phyloP scores from a whole-genome alignment of 2,797 vertebrate genomes.

The Pseudopleuronectes americanus region DNA sequence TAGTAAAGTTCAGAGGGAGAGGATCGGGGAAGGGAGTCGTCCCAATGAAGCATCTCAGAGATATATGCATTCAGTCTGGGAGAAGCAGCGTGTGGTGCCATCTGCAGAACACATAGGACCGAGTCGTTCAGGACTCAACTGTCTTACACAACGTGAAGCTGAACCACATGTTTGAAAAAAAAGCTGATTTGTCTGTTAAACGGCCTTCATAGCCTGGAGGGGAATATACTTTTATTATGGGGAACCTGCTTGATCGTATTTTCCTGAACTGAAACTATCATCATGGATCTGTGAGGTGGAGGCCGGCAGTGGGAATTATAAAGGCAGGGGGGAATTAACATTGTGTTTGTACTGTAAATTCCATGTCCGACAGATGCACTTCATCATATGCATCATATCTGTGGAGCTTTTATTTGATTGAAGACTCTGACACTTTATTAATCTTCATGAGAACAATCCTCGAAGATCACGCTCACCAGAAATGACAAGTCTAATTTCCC shows the following conservation, averaged over 20 bases:
- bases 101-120: conserved; percentile 69
- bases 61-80: conserved; percentile 42
- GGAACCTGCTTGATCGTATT: conserved; percentile 43
- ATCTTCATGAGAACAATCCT: conserved; percentile 30
- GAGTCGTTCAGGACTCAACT: conserved; percentile 52
- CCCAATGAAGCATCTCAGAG: conserved; percentile 49
- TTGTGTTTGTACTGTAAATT: conserved; percentile 19
- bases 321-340: conserved; percentile 22
- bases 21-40: conserved; percentile 24
- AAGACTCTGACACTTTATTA: conserved; percentile 40
- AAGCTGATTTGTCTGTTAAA: conserved; percentile 58
- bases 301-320: conserved; percentile 34
- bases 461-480: conserved; percentile 18
- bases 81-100: conserved; percentile 49
- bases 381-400: conserved; percentile 1
- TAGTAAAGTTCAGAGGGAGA: conserved; percentile 62
- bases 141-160: conserved; percentile 60
- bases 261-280: conserved; percentile 48
- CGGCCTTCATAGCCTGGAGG: conserved; percentile 43
- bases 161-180: conserved; percentile 59
- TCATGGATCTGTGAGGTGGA: conserved; percentile 32
- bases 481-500: conserved; percentile 17
- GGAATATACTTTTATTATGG: conserved; percentile 47
- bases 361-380: conserved; percentile 13
- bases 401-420: conserved; percentile 27